These are phyloP conservation scores for Octopus sinensis DNA, from an alignment of 1,140 invertebrate genomes.

Conservation along the genomic window DNA sequence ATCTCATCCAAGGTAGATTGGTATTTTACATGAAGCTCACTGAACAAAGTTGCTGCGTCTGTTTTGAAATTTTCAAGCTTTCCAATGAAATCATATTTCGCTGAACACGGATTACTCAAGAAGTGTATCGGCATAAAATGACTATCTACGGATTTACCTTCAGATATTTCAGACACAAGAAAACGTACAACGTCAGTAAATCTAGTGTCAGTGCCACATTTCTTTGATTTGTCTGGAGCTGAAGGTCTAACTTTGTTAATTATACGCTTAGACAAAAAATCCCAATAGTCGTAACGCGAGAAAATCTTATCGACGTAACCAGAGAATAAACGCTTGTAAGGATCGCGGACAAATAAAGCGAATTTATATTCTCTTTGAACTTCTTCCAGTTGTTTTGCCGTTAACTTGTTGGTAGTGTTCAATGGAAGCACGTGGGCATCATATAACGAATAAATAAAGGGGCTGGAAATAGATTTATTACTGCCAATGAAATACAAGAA, in stretches of 20 bases:
- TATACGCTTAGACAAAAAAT: slow-evolving; percentile 9
- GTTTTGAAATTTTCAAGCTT: slow-evolving; percentile 21
- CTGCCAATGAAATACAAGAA: not conserved
- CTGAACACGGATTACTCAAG: slow-evolving; percentile 7
- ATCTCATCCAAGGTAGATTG: not conserved
- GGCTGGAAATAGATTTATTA: not conserved
- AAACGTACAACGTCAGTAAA: slow-evolving; percentile 23
- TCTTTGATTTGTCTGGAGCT: not conserved
- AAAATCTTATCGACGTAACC: slow-evolving; percentile 28
- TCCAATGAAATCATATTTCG: slow-evolving; percentile 23
- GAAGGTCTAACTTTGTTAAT: not conserved
- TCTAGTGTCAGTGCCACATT: slow-evolving; percentile 18
- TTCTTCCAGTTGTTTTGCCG: not conserved
- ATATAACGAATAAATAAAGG: not conserved
- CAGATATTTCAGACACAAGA: not conserved
- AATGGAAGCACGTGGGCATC: not conserved
- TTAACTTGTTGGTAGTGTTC: not conserved
- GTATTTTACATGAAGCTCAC: not conserved
- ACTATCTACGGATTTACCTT: not conserved
- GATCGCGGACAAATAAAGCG: slow-evolving; percentile 21
- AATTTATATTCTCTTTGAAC: not conserved
- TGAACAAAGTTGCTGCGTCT: not conserved
- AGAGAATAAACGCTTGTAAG: slow-evolving; percentile 20
- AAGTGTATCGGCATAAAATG: slow-evolving; percentile 19
- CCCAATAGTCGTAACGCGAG: slow-evolving; percentile 19